Conservation (phyloP, 2,888 invertebrate genomes). For the Bimastos eiseni region DNA sequence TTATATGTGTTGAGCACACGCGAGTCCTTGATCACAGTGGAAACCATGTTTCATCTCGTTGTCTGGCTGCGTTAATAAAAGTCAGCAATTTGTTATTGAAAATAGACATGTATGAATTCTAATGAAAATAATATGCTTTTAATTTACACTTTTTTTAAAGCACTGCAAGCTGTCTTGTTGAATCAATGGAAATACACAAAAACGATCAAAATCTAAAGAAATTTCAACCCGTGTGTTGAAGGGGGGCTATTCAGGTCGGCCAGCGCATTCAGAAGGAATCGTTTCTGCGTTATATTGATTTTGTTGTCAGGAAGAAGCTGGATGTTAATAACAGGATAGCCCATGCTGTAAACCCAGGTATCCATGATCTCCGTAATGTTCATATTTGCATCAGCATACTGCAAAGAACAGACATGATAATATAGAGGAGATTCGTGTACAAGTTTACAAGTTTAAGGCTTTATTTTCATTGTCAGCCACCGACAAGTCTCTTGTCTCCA, state of each 20-base stretch:
- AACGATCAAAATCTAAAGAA: background rate
- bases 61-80: background rate
- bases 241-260: background rate
- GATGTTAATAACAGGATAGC: background rate
- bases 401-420: background rate
- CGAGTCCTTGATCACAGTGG: too few relatives aligned
- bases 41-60: too few relatives aligned
- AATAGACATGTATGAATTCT: background rate
- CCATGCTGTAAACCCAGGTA: background rate
- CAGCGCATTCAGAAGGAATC: background rate
- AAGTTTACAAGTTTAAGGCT: too few relatives aligned
- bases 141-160: background rate
- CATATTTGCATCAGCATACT: background rate
- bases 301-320: background rate
- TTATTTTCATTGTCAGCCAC: too few relatives aligned
- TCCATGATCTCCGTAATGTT: background rate
- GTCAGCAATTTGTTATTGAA: background rate
- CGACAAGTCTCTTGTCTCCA: too few relatives aligned
- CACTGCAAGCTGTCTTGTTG: too few relatives aligned
- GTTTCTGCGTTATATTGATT: background rate
- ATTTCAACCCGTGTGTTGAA: background rate
- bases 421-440: background rate
- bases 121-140: background rate
- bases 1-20: too few relatives aligned
- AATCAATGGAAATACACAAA: background rate